These are phyloP conservation scores for Cydia amplana DNA, from an alignment of 1,140 invertebrate genomes.

Conservation along the genomic window DNA sequence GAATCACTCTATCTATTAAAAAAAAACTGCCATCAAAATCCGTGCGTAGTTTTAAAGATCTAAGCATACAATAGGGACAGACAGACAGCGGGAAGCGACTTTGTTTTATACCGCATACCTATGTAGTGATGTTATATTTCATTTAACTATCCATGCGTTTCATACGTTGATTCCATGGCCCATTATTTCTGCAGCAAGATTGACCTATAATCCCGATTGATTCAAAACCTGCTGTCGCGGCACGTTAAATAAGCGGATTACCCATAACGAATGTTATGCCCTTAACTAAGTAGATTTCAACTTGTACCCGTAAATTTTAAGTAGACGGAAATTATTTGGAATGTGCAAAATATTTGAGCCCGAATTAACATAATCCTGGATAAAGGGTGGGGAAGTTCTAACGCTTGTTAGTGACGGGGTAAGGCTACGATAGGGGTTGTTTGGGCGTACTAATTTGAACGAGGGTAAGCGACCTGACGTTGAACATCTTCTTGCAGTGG, in stretches of 20 bases:
- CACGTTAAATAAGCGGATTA: conserved; percentile 23
- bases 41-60: too few relatives aligned
- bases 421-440: neutral
- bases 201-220: neutral
- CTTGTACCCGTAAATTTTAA: conserved; percentile 31
- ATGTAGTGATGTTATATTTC: too few relatives aligned
- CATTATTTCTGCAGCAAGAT: neutral
- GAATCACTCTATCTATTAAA: too few relatives aligned
- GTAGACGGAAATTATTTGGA: conserved; percentile 30
- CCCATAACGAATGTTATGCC: conserved; percentile 7
- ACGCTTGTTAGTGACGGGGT: conserved; percentile 17
- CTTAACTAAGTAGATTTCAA: conserved; percentile 28
- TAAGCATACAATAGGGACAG: too few relatives aligned
- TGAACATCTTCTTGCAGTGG: too few relatives aligned
- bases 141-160: too few relatives aligned
- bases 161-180: too few relatives aligned
- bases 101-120: too few relatives aligned
- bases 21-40: too few relatives aligned
- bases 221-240: neutral
- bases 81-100: too few relatives aligned
- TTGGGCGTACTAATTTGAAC: too few relatives aligned
- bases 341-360: conserved; percentile 32
- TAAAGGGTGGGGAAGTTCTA: conserved; percentile 17
- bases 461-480: too few relatives aligned
- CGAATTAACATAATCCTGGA: conserved; percentile 25